Percentiles rank a stretch among this genome's conserved stretches.
These are phyloP conservation scores for Spizaetus ornatus DNA, from an alignment of 2,113 vertebrate species.

Conservation along the genomic window DNA sequence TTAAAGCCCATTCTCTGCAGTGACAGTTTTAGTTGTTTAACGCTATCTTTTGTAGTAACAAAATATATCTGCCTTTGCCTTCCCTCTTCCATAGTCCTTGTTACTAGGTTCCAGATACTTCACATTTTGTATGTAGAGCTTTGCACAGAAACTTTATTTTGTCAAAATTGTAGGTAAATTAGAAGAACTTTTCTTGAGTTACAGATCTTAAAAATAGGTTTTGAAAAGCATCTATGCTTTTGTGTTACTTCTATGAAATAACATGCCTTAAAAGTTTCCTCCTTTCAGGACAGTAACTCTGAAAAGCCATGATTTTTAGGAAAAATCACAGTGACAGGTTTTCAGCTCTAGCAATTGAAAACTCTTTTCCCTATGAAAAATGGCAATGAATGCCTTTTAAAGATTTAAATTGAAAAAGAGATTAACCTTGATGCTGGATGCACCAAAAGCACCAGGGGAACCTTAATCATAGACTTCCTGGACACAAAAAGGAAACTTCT, in stretches of 20 bases:
- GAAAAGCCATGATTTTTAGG: conserved; percentile 35
- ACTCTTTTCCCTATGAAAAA: conserved; percentile 2
- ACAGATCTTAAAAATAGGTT: neutral
- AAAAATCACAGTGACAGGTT: conserved; percentile 30
- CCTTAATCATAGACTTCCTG: neutral
- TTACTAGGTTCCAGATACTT: neutral
- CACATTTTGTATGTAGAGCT: neutral
- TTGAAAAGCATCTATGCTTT: neutral
- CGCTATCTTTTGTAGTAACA: accelerated
- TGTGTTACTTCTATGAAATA: neutral
- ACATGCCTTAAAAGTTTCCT: neutral
- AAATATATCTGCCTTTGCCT: neutral
- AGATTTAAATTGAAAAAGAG: neutral
- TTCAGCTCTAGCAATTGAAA: neutral
- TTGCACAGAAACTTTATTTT: neutral
- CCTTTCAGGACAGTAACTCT: neutral
- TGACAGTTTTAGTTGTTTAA: neutral
- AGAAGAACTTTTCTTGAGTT: neutral
- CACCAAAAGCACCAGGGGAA: neutral
- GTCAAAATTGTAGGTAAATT: neutral
- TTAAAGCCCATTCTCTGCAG: neutral
- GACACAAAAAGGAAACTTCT: neutral
- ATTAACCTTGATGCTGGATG: neutral
- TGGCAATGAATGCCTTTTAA: neutral
- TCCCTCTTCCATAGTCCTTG: neutral